Base-by-base conservation (phyloP, 2,888 invertebrate species). In the Hipparchia sbordonii region DNA sequence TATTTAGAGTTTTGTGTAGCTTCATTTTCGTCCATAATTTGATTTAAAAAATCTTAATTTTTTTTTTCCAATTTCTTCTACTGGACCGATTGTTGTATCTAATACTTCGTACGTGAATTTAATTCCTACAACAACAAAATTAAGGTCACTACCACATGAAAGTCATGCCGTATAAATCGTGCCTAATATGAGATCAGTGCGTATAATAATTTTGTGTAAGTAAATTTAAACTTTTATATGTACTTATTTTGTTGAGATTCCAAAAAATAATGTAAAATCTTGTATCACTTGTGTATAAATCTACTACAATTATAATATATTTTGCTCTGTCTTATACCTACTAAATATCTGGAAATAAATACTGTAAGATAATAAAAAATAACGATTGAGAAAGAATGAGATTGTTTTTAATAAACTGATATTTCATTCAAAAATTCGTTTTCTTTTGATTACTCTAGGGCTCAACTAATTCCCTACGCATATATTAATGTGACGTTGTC, bases 341-440 rank as follows among this genome's bases (percentile, higher is more conserved):
- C 6, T 71, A 59, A 71, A 74, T 71, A 59, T 68, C 67, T 73
- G 67, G 45, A 54, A 71, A 71, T 67, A 62, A 39, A 67, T 71
- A 69, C 56, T 71, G 71, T 71, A 65, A 65, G 65, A 23, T 23
- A 23, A 23, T 23, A 23, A 23, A 23, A 23, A 7, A 33, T 52
- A 61, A 72, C 45, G 57, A 54, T 66, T 23, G 67, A 75, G 52
- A 61, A 65, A 68, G 61, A 62, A 54, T 75, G 74, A 72, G 54
- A 59, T 68, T 75, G 66, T 74, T 72, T 59, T 68, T 72, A 72
- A 74, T 74, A 74, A 69, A 72, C 65, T 39, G 60, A 66, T 72
- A 74, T 62, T 65, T 48, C 51, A 74, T 69, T 71, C 69, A n/a
- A 57, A 61, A 39, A 6, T 57, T 51, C 51, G 63, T 72, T 74